Evolutionary conservation across 2,113 vertebrate species (phyloP), one percentile per base, ranked within the genome.

Genomic region (Crotophaga sulcirostris): DNA sequence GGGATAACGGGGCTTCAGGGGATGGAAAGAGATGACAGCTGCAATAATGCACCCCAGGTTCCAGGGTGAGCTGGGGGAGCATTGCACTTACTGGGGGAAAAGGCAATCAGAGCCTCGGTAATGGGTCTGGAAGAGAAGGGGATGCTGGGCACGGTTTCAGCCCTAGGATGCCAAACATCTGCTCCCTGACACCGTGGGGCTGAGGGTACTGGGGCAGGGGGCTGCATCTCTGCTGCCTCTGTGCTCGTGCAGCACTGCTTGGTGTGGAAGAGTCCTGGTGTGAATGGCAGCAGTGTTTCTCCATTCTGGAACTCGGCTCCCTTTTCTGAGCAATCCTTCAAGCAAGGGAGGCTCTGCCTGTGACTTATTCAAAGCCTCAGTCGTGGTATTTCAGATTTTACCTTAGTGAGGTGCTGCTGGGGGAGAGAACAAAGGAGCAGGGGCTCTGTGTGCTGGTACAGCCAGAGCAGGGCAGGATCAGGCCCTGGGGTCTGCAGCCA

Each of bases 341-440:
- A 42, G 45, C 63, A 16, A 26, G 28, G 6, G 6, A 4, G 24
- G 31, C 51, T 54, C n/a, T 67, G 58, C 38, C 67, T 16, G 0
- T 3, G 67, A 38, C 13, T 10, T 23, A 0, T 38, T 12, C 40
- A 1, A 6, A 19, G 10, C 16, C 34, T 33, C 15, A 0, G 17
- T 2, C 10, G 0, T 0, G 19, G 7, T 10, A 2, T 56, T n/a
- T 17, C 42, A 24, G 14, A 0, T n/a, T 25, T 56, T 36, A 34
- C 49, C 55, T 3, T 7, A 4, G 66, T 2, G 8, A 1, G 4
- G 21, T 24, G 60, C 24, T 45, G 38, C 44, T 11, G 29, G 26
- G 38, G 51, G 51, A 1, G 1, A 20, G 47, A 49, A 19, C 18
- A 20, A 51, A 38, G 51, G 51, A 62, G 51, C 63, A 52, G 62